Evolutionary conservation across 2,797 vertebrate genomes (phyloP).

Genomic region (Otus scops): DNA sequence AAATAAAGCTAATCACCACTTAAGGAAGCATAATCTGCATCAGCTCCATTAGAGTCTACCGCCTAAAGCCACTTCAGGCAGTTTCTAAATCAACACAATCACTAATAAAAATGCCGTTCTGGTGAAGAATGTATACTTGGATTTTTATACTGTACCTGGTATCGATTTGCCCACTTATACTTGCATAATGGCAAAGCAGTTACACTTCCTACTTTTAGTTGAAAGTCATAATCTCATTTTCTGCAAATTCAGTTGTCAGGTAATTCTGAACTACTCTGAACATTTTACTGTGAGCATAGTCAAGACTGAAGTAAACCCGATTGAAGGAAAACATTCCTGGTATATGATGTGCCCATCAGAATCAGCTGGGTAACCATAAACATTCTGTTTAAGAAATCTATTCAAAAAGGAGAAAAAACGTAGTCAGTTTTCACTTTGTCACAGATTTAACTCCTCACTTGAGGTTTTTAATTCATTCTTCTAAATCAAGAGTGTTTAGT

Average conservation of each 20-base stretch:
- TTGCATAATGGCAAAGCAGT: constrained; percentile 56
- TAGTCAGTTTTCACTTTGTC: constrained; percentile 68
- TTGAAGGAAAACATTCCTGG: constrained; percentile 46
- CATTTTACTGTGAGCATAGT: constrained; percentile 66
- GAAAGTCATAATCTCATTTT: constrained; percentile 49
- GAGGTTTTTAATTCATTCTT: constrained; percentile 79
- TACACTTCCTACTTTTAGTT: constrained; percentile 55
- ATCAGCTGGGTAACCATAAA: constrained; percentile 68
- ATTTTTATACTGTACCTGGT: constrained; percentile 49
- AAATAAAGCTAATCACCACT: constrained; percentile 63
- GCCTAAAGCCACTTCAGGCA: constrained; percentile 38
- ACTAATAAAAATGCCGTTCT: constrained; percentile 42
- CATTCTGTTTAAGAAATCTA: constrained; percentile 67
- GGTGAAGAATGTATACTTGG: not conserved
- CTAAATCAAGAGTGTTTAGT: constrained; percentile 91
- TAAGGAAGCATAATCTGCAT: constrained; percentile 31
- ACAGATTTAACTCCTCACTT: constrained; percentile 37
- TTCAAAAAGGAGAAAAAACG: constrained; percentile 53
- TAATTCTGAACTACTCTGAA: constrained; percentile 65
- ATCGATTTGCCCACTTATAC: constrained; percentile 55
- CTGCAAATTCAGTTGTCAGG: constrained; percentile 51
- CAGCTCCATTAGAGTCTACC: constrained; percentile 45
- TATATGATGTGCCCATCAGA: constrained; percentile 48
- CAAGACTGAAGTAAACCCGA: constrained; percentile 65
- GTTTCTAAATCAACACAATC: constrained; percentile 61